Evolutionary conservation across 2,797 vertebrate species (phyloP), one percentile per base, ranked within the genome.

Genomic region (Chaetophractus vellerosus): DNA sequence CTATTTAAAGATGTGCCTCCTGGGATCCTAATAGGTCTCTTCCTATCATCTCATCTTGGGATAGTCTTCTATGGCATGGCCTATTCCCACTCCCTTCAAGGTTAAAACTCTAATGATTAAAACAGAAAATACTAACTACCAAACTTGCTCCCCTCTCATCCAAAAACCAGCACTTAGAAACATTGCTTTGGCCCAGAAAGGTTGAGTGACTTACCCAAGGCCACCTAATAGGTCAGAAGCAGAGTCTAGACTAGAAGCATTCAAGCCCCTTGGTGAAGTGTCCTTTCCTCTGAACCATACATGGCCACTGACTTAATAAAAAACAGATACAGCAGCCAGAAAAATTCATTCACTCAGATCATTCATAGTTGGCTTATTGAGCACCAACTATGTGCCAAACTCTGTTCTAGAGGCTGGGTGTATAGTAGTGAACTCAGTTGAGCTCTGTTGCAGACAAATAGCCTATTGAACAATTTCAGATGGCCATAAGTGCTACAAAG

Each of bases 131-230:
- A 66, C 23, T 31, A 55, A 41, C 38, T 79, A n/a, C 11, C 66
- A n/a, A 76, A 74, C 1, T 48, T 31, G 0, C 14, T 88, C 33
- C 15, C 19, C 14, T 88, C 21, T 92, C 69, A 94, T 86, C 55
- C 33, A 3, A 82, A 92, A 90, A 45, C 52, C 64, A 92, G n/a
- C 5, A 19, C 66, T 69, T 68, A 24, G 64, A 80, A 92, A 91
- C 33, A 48, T 0, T 74, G 18, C 50, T 57, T 83, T 66, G 31
- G 45, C 72, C 31, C 57, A 59, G 26, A 59, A 61, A 48, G 6
- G 7, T 23, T 74, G 45, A 85, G 33, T 33, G 28, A 82, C 9
- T 84, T 90, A 12, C 55, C 50, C n/a, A 57, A 82, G 41, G 6
- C 6, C 26, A 48, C 16, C 1, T 14, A 1, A 0, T 24, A 80